Evolutionary conservation across 2,113 vertebrate genomes (phyloP), one percentile per base, ranked within the genome.

Genomic region (Muscicapa adusta): DNA sequence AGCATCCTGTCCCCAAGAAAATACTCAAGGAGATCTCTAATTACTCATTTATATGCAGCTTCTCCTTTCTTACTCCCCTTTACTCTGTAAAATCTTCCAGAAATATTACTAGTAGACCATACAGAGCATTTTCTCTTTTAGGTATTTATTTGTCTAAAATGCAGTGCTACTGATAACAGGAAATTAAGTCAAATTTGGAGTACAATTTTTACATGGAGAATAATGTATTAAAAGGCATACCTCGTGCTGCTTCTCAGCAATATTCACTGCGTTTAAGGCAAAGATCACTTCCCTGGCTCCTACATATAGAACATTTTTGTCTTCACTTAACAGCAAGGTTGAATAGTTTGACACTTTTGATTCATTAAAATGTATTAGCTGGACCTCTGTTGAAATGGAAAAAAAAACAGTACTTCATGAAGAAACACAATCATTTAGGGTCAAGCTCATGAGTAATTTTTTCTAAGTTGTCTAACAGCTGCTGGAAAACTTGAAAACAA

Each of bases 271-370:
- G 3, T 98, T 98, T 91, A 99, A 97, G 29, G 99, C 98, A 94
- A 99, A 99, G 92, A 99, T 96, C 20, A 98, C 98, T 91, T 99
- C 99, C 75, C 99, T 98, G 61, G 99, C 99, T 6, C 99, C 99
- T 58, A 99, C 98, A 15, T 99, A 99, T 5, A 99, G 96, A 5
- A 98, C 96, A 5, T 98, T 98, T 63, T 95, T 88, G 18, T 99
- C 97, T 89, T 99, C 98, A 48, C 96, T 99, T 94, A 99, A 98
- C 96, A 99, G 93, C 95, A 99, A 88, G 6, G 98, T 98, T 7
- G 99, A 99, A 96, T 99, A 99, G 97, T 99, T 99, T 89, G 98
- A 99, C 94, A 99, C 97, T 54, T 97, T 98, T 0, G 98, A 97
- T 92, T 99, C 98, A 2, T 98, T 98, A 94, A 99, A 99, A 96